These are phyloP conservation scores for Sylvicola cinctus DNA, from an alignment of 2,888 invertebrate genomes.

Conservation along the genomic window DNA sequence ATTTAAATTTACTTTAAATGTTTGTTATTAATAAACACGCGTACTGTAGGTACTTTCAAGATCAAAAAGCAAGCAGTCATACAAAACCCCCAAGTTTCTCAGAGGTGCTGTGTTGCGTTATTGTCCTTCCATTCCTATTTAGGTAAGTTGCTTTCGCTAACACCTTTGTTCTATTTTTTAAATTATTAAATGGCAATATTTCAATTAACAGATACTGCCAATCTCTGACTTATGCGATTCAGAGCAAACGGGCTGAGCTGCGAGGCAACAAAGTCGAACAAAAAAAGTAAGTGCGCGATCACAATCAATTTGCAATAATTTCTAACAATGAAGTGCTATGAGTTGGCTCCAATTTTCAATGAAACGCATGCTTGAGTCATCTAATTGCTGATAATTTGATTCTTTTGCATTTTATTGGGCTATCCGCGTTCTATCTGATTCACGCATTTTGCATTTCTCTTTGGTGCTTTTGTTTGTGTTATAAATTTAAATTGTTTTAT, in stretches of 20 bases:
- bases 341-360: not conserved
- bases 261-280: slow-evolving; percentile 12
- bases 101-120: slow-evolving; percentile 11
- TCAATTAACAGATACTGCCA: slow-evolving; percentile 12
- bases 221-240: slow-evolving; percentile 12
- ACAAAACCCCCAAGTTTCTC: slow-evolving; percentile 6
- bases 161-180: not conserved
- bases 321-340: not conserved
- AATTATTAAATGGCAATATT: not conserved
- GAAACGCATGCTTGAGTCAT: too few relatives aligned
- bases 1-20: not conserved
- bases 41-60: slow-evolving; percentile 13
- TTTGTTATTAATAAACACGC: not conserved
- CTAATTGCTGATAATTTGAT: too few relatives aligned
- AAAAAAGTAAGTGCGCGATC: slow-evolving; percentile 9
- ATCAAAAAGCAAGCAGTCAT: slow-evolving; percentile 11
- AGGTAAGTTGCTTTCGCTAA: slow-evolving; percentile 9
- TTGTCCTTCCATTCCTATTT: slow-evolving; percentile 15
- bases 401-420: too few relatives aligned
- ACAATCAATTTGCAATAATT: not conserved
- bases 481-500: not conserved
- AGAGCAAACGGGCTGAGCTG: slow-evolving; percentile 13
- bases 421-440: not conserved
- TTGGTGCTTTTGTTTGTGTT: too few relatives aligned
- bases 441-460: not conserved